Percentiles rank a stretch among this genome's conserved stretches.
These are phyloP conservation scores for Bradypodion ventrale DNA, from an alignment of 2,797 vertebrate genomes.

Conservation along the genomic window DNA sequence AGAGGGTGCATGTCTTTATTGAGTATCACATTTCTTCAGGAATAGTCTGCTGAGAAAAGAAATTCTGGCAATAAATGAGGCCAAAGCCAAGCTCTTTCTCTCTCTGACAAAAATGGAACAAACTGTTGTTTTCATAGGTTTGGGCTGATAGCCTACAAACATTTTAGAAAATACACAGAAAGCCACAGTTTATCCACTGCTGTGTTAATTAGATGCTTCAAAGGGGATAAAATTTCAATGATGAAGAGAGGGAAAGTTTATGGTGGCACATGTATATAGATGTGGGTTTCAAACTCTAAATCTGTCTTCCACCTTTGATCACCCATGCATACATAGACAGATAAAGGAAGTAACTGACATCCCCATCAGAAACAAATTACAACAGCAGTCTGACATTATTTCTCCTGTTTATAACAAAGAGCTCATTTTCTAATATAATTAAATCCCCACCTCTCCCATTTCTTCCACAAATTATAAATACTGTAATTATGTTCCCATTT, in stretches of 20 bases:
- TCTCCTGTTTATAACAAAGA: not conserved
- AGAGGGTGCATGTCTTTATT: too few species aligned
- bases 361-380: not conserved
- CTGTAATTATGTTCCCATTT: conserved; percentile 49
- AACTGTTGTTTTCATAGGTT: not conserved
- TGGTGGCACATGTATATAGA: not conserved
- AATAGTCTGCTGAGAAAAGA: not conserved
- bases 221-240: not conserved
- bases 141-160: not conserved
- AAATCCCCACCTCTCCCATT: not conserved
- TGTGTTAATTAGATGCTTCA: not conserved
- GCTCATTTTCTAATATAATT: not conserved
- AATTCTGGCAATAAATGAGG: too few species aligned
- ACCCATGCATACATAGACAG: not conserved
- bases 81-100: too few species aligned
- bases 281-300: not conserved
- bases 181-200: not conserved
- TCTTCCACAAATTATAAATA: conserved; percentile 19
- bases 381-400: not conserved
- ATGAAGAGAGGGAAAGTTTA: too few species aligned
- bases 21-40: not conserved
- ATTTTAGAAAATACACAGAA: not conserved
- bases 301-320: not conserved
- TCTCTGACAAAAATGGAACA: not conserved
- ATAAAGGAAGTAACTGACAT: not conserved